Base-by-base conservation (phyloP, 92 coral and sea anemone species). In the Phenganax subtilis region DNA sequence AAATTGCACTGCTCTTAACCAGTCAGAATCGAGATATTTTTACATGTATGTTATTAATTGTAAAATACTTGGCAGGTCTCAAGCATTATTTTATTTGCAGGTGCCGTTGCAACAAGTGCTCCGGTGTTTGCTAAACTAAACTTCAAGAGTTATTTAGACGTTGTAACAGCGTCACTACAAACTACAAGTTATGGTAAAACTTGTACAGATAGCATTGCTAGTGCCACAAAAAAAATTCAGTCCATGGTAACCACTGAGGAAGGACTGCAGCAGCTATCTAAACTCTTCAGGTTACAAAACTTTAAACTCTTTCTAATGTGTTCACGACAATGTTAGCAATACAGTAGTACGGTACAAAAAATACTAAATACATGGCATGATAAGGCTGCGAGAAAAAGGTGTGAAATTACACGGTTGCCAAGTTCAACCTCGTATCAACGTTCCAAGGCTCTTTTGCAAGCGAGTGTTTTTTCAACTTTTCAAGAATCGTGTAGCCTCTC, bases 31-130 rank as follows among this genome's bases (percentile, higher is more conserved):
- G 25, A 20, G 25, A 20, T 20, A 20, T 20, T 20, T 20, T 20
- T 20, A 20, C 25, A 20, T 20, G 25, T 20, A 20, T 20, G 25
- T 20, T 59, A 59, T 59, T 37, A 71, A 0, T 17, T 71, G 76
- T 20, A 20, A 30, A 54, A 31, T 59, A 7, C 2, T 30, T 30
- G 51, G 16, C 31, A 8, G 9, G 20, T 71, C 51, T 2, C 51
- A 37, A 37, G 47, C 20, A 4, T 9, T 71, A n/a, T 81, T 54
- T 7, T 59, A 10, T 31, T 74, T 80, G 0, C 86, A 94, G 98
- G 91, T 83, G 91, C 98, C 75, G 98, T 94, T 55, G 97, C 98
- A 29, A 80, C 98, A 67, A 94, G 98, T 91, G 98, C 90, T 31
- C 98, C 98, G 0, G 94, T 94, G 17, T 63, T 90, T 58, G 97